These are phyloP conservation scores for Numida meleagris DNA, from an alignment of 2,113 vertebrate species.

Conservation along the genomic window DNA sequence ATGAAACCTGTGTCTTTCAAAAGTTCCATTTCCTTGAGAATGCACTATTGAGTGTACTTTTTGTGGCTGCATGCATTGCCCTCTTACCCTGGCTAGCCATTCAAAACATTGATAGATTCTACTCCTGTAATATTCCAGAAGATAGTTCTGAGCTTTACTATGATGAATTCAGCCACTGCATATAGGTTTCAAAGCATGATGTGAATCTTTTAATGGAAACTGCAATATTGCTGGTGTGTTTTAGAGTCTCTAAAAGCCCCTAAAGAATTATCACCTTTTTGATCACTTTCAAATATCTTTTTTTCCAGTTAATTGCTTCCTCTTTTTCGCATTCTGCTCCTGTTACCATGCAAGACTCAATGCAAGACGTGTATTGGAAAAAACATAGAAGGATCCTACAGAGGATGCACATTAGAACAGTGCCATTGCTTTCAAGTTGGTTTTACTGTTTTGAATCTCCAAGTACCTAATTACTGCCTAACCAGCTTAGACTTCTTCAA, in stretches of 20 bases:
- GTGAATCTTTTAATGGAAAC: not conserved
- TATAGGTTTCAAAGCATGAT: not conserved
- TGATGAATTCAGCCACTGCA: constrained; percentile 1
- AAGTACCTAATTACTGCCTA: not conserved
- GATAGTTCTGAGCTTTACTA: not conserved
- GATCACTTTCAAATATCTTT: not conserved
- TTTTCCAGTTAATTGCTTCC: not conserved
- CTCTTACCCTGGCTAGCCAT: constrained; percentile 30
- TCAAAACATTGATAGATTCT: constrained; percentile 22
- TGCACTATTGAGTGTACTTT: constrained; percentile 4
- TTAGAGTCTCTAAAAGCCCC: constrained; percentile 7
- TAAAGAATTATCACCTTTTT: constrained; percentile 3
- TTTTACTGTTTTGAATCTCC: not conserved
- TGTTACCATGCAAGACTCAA: not conserved
- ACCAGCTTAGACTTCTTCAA: not conserved
- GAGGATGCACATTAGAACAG: not conserved
- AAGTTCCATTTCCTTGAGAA: not conserved
- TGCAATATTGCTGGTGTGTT: not conserved
- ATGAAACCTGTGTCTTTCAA: not conserved
- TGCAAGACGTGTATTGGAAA: not conserved
- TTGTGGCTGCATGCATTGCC: not conserved
- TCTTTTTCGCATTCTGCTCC: not conserved
- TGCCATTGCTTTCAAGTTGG: not conserved
- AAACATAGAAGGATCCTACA: not conserved
- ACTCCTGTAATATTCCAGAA: constrained; percentile 28